A percentile compares a stretch with the other conserved stretches of the same genome.
These are phyloP conservation scores for Procambarus virginalis DNA, from an alignment of 1,140 invertebrate species.

Conservation along the genomic window DNA sequence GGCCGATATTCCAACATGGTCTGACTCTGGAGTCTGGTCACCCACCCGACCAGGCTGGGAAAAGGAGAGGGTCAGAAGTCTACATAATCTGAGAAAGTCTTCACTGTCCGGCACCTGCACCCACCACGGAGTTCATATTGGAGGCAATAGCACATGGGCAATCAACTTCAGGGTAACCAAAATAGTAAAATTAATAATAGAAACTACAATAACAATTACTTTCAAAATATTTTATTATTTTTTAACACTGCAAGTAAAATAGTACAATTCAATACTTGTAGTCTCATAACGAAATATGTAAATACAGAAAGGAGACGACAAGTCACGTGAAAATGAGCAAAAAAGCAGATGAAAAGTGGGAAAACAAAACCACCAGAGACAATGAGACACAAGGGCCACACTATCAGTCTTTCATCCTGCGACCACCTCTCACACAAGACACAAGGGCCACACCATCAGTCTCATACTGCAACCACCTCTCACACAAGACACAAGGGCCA, in stretches of 20 bases:
- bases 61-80: too few species aligned
- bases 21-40: too few species aligned
- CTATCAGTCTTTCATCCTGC: constrained; percentile 2
- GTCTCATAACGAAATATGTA: constrained; percentile 45
- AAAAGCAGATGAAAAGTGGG: constrained; percentile 12
- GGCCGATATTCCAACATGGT: too few species aligned
- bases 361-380: constrained; percentile 23
- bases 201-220: not conserved
- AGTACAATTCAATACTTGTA: constrained; percentile 58
- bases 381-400: constrained; percentile 54
- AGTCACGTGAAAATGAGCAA: constrained; percentile 39
- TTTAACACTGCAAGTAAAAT: constrained; percentile 64
- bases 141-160: too few species aligned
- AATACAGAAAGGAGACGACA: constrained; percentile 31
- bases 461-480: not conserved
- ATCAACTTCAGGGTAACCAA: too few species aligned
- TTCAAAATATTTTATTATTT: constrained; percentile 64
- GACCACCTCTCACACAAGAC: too few species aligned
- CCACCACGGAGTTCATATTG: too few species aligned
- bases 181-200: not conserved
- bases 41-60: too few species aligned
- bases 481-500: constrained; percentile 44
- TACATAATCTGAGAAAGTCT: too few species aligned
- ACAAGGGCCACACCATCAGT: too few species aligned
- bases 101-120: too few species aligned